Evolutionary conservation across 2,113 vertebrate genomes (phyloP), one percentile per base, ranked within the genome.

Genomic region (Onychostoma macrolepis): DNA sequence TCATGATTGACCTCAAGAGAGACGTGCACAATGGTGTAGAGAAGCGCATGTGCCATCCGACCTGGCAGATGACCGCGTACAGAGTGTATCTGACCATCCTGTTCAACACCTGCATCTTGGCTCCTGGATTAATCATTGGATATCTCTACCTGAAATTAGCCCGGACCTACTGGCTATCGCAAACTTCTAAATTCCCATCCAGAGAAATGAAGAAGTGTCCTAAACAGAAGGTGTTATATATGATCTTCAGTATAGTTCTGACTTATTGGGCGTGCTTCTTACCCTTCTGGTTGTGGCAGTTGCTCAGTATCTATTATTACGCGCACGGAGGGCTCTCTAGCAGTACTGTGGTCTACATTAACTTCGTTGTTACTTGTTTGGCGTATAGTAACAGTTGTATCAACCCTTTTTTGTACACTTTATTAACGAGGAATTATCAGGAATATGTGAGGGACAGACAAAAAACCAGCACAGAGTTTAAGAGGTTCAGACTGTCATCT

Each of bases 351-450:
- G 84, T 90, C n/a, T 91, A 85, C n/a, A 50, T 92, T 2, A 92
- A 92, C 77, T 88, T 92, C 43, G 53, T 90, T 1, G 91, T 92
- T 67, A 92, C 92, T 3, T 92, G 91, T 50, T 76, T 92, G 80
- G 90, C 91, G 2, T 92, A 92, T 78, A 89, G 91, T 85, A 92
- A 92, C 87, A 92, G 92, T 76, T 92, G 92, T 53, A 90, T 92
- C 67, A 92, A 92, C 61, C 92, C 92, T 8, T 91, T 92, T 53
- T 87, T 91, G 56, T 92, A 91, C 38, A 91, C 90, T 5, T 71
- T 92, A 58, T 80, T 92, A 61, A 90, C 91, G 9, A 92, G 89
- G 36, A 92, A 92, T 84, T 92, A 92, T 77, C 90, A 90, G 80
- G 92, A 92, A 45, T 91, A 92, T 28, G 2, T 88, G 76, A 87